Evolutionary conservation across 2,888 invertebrate species (phyloP), one percentile per base, ranked within the genome.

Genomic region (Standfussiana lucernea): DNA sequence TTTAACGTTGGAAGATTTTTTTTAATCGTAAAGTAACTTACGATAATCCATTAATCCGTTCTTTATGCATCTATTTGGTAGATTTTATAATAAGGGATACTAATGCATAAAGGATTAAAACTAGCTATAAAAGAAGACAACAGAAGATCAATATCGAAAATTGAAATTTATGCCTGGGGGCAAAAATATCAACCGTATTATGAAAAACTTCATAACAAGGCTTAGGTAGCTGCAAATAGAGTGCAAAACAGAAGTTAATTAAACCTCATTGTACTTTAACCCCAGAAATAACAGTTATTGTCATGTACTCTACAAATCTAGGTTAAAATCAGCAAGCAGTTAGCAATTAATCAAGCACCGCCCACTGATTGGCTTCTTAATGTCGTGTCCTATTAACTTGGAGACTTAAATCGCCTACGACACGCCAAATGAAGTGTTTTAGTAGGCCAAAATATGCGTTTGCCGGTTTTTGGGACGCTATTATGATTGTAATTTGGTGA

Each of bases 261-360:
- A 69, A 73, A 70, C 53, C 53, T 56, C 18, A 74, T 82, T 77
- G 42, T 69, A 40, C 45, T 40, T 67, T 45, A 67, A 70, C 62
- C 47, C 13, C 5, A 59, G 2, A 70, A 74, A 35, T 75, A 78
- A 85, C 83, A 42, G 80, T 85, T 62, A 61, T 65, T 72, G 74
- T 24, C 15, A 76, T 53, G 42, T 77, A 77, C 66, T 72, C 2
- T 42, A 18, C 35, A 64, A 70, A 87, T 82, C 56, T 87, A 65
- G 86, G 88, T 79, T 86, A 80, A 79, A 85, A 85, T 80, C 73
- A 64, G 76, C 80, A 65, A 53, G 75, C 84, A 79, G 76, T 87
- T 80, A 47, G 67, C 76, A 80, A 87, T 82, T 82, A 80, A 87
- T 87, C 87, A 87, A 76, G 76, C 65, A 76, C 56, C 77, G 28